Base-by-base conservation (phyloP, 1,140 invertebrate genomes). In the Odontomachus brunneus region DNA sequence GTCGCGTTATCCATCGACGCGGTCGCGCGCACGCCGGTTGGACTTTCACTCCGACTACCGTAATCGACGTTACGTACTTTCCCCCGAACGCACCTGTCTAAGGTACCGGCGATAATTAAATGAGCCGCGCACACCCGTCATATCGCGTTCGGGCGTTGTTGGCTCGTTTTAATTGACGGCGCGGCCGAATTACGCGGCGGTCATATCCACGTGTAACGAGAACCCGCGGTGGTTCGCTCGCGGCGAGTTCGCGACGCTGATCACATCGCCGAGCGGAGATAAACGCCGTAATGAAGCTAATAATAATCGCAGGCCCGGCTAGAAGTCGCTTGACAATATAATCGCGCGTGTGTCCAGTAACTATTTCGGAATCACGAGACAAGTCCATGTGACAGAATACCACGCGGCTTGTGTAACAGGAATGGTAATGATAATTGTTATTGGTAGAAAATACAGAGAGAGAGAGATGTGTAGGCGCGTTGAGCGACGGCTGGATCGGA, bases 81-180 rank as follows among this genome's bases (percentile, higher is more conserved):
- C 80, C 71, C 80, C 65, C 33, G 19, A 53, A 62, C 67, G 62
- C 85, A 87, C 85, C 81, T 87, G 85, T 87, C 80, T 73, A 86
- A 53, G 29, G 14, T 69, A 44, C 38, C 4, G 38, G 26, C 63
- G 75, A 80, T 80, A 71, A 80, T 80, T 80, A 80, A 80, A 80
- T 48, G 33, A 48, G 51, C 17, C 22, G 49, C 49, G 51, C 11
- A 33, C 15, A 29, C 63, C 51, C 59, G 49, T 80, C 49, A 69
- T 69, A 29, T 78, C 75, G 17, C 7, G 49, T 24, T 5, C 17
- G 22, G 33, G 57, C 60, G 66, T 78, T 69, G 65, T 80, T 69
- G 75, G 55, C 65, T 69, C 33, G 51, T 69, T 87, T 83, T 87
- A 73, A 87, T 86, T 83, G 71, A 87, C 72, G 65, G 71, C 80